Evolutionary conservation across 2,113 vertebrate genomes (phyloP).

Genomic region (Stigmatopora nigra): DNA sequence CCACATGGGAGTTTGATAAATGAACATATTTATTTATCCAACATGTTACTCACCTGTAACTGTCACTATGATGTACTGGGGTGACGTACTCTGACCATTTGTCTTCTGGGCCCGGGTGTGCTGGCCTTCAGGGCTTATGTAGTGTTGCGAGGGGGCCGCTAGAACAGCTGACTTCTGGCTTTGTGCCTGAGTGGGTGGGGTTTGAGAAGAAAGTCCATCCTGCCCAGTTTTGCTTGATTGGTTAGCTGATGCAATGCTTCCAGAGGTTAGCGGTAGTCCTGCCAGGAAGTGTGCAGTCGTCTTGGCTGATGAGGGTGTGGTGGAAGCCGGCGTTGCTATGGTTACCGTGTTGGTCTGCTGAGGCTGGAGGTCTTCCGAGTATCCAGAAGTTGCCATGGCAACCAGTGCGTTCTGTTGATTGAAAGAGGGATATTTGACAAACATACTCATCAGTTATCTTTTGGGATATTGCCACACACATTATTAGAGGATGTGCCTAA

Average conservation of each 20-base stretch:
- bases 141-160: conserved; percentile 60
- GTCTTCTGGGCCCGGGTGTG: conserved; percentile 56
- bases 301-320: conserved; percentile 57
- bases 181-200: conserved; percentile 42
- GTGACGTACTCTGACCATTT: conserved; percentile 65
- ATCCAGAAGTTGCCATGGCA: conserved; percentile 85
- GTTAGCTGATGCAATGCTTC: conserved; percentile 38
- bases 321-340: conserved; percentile 59
- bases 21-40: neutral
- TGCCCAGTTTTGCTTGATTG: conserved; percentile 48
- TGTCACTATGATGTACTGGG: conserved; percentile 87
- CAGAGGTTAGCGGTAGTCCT: conserved; percentile 64
- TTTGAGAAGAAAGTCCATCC: conserved; percentile 54
- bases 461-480: neutral
- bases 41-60: conserved; percentile 77
- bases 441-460: conserved; percentile 6
- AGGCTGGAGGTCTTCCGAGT: conserved; percentile 79
- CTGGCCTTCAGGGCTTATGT: conserved; percentile 59
- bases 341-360: conserved; percentile 70
- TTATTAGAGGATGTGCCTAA: conserved; percentile 9
- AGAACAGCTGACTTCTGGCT: conserved; percentile 67
- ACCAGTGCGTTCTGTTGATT: conserved; percentile 52
- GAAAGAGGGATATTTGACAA: conserved; percentile 12
- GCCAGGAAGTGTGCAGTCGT: conserved; percentile 72
- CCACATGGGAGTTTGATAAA: too few species aligned